Conservation (phyloP, 1,140 invertebrate genomes). For the Triops longicaudatus region DNA sequence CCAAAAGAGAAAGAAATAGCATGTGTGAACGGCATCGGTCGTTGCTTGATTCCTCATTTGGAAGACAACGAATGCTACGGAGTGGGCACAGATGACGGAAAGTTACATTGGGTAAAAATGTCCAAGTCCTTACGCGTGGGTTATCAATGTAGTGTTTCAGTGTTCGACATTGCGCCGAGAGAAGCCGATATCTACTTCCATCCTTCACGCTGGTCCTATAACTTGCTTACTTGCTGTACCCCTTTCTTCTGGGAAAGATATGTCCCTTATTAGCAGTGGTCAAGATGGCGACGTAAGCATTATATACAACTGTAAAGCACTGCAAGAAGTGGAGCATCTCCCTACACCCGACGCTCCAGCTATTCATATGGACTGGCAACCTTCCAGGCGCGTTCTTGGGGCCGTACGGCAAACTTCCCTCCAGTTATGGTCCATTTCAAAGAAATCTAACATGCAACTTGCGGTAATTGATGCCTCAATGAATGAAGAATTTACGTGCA, state of each 20-base stretch:
- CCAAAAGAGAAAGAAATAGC: background rate
- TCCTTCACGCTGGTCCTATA: background rate
- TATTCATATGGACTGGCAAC: background rate
- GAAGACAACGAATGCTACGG: background rate
- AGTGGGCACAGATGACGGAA: background rate
- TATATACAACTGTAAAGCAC: background rate
- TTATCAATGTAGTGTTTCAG: background rate
- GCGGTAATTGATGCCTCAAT: background rate
- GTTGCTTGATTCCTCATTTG: constrained; percentile 1
- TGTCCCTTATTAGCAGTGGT: background rate
- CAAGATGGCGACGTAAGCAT: background rate
- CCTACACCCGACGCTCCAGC: background rate
- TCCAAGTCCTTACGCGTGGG: background rate
- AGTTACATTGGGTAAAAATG: background rate
- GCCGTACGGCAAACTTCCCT: background rate
- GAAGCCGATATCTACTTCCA: background rate
- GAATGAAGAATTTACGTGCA: background rate
- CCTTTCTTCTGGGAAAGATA: background rate
- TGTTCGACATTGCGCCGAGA: background rate
- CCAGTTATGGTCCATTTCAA: background rate
- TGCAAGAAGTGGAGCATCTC: background rate
- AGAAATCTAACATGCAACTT: background rate
- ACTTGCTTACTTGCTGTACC: background rate
- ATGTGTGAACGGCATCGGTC: background rate
- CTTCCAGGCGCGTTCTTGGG: background rate